phyloP scores from a whole-genome alignment of 2,888 invertebrate genomes.

The Chironomus tentans region DNA sequence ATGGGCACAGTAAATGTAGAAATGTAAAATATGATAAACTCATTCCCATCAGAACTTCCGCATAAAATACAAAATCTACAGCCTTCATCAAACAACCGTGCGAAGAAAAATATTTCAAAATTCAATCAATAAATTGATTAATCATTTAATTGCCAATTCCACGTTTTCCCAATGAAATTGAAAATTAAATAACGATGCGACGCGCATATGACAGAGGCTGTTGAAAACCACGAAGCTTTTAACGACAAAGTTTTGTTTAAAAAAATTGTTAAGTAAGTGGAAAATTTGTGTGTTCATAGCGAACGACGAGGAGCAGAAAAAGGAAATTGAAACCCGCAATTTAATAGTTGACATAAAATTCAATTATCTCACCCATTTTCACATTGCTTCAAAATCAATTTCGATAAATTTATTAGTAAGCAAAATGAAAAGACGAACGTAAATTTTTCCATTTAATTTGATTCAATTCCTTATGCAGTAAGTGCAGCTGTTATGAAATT shows the following conservation, averaged over 20 bases:
- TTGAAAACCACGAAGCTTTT: not conserved
- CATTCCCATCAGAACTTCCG: no score
- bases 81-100: no score
- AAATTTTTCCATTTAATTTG: not conserved
- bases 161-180: not conserved
- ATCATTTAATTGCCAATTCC: not conserved
- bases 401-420: not conserved
- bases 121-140: not conserved
- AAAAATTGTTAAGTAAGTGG: not conserved
- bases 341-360: slow-evolving; percentile 19
- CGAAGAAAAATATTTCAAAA: not conserved
- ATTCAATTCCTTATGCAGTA: no score
- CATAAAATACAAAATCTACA: no score
- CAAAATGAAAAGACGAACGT: not conserved
- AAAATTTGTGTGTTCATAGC: not conserved
- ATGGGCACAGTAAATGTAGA: no score
- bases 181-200: not conserved
- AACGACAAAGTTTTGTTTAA: not conserved
- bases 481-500: no score
- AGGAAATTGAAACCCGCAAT: slow-evolving; percentile 22
- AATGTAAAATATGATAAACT: no score
- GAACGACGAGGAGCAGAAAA: not conserved
- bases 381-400: slow-evolving; percentile 5
- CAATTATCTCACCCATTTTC: slow-evolving; percentile 7
- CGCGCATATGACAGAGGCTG: not conserved